phyloP scores from a whole-genome alignment of 2,113 vertebrate species.

The Pachypanchax playfairii region DNA sequence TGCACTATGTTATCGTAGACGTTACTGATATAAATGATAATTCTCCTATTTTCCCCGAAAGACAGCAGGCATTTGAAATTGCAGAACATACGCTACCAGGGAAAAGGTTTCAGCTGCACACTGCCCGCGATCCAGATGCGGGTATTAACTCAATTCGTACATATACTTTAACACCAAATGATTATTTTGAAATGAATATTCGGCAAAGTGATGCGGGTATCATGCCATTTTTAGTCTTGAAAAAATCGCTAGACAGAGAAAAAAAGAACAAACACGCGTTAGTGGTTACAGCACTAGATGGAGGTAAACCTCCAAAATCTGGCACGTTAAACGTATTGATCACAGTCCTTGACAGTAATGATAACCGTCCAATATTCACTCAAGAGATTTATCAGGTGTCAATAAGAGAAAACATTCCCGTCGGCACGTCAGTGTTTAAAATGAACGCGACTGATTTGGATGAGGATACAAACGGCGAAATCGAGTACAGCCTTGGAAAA shows the following conservation, averaged over 20 bases:
- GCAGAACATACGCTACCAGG: too few relatives aligned
- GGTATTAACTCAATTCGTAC: too few relatives aligned
- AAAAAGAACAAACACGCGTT: constrained; percentile 13
- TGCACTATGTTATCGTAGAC: constrained; percentile 70
- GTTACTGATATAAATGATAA: constrained; percentile 82
- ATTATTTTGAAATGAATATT: too few relatives aligned
- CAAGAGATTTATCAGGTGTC: constrained; percentile 41
- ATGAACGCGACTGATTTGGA: constrained; percentile 65
- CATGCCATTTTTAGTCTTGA: constrained; percentile 67
- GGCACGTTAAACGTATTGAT: constrained; percentile 62
- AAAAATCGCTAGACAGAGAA: constrained; percentile 66
- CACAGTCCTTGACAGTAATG: constrained; percentile 67
- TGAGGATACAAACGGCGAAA: constrained; percentile 57
- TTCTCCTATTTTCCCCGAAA: too few relatives aligned
- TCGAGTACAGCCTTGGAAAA: too few relatives aligned
- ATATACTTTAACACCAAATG: too few relatives aligned
- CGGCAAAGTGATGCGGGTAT: too few relatives aligned
- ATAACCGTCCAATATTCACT: constrained; percentile 67
- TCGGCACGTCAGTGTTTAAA: constrained; percentile 42
- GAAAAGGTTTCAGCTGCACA: too few relatives aligned
- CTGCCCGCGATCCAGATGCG: too few relatives aligned
- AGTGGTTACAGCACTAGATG: constrained; percentile 65
- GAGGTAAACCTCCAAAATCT: constrained; percentile 60
- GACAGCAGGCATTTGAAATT: too few relatives aligned
- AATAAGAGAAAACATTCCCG: constrained; percentile 45